Percentiles rank a stretch among this genome's conserved stretches.
Evolutionary conservation across 2,113 vertebrate genomes (phyloP).

Genomic region (Isurus oxyrinchus): DNA sequence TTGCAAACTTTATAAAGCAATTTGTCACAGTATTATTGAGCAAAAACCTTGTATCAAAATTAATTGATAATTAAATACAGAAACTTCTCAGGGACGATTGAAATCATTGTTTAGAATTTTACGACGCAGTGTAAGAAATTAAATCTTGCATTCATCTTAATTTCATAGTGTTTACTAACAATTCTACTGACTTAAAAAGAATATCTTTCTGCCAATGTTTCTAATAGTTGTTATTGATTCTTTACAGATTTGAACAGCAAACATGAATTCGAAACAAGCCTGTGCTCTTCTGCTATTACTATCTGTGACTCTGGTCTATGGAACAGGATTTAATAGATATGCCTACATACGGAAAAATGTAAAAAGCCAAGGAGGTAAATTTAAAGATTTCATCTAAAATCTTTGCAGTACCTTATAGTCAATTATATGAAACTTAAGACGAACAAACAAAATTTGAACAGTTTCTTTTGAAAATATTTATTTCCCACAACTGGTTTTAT

Average conservation of each 20-base stretch:
- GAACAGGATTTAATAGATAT: constrained; percentile 35
- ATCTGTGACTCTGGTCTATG: constrained; percentile 17
- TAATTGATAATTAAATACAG: not conserved
- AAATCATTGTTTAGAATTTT: not conserved
- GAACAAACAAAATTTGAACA: not conserved
- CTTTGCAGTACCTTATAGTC: not conserved
- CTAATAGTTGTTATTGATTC: not conserved
- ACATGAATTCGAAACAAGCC: constrained; percentile 26
- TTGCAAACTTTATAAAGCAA: not conserved
- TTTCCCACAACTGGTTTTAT: not conserved
- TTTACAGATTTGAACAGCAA: constrained; percentile 21
- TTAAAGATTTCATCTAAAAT: not conserved
- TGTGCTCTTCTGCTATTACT: constrained; percentile 19
- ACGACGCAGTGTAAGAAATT: not conserved
- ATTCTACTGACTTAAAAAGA: not conserved
- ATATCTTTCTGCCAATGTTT: not conserved
- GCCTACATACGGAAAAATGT: not conserved
- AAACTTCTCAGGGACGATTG: not conserved
- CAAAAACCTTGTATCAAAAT: not conserved
- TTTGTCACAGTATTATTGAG: not conserved
- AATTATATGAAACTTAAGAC: not conserved
- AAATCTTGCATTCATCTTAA: not conserved
- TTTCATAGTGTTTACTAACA: not conserved
- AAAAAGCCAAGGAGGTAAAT: constrained; percentile 20
- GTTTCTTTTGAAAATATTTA: not conserved